phyloP scores from a whole-genome alignment of 2,888 invertebrate genomes.

The Eurytoma adleriae region DNA sequence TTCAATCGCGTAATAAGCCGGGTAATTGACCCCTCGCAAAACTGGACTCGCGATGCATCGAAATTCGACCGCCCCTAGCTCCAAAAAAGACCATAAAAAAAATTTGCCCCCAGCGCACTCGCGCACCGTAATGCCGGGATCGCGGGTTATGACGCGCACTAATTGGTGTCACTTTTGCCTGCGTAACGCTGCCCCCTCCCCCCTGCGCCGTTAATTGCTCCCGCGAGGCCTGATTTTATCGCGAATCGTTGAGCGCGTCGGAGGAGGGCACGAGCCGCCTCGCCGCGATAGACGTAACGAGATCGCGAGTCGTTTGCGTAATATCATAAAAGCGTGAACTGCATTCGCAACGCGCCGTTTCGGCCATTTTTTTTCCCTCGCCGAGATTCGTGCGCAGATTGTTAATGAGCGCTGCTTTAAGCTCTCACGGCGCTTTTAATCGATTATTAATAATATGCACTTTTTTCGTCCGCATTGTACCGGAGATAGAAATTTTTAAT shows the following conservation, averaged over 20 bases:
- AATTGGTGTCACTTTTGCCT: slow-evolving; percentile 4
- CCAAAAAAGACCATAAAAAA: background rate
- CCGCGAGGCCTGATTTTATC: slow-evolving; percentile 41
- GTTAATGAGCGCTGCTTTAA: too few relatives aligned
- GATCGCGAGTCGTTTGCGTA: slow-evolving; percentile 3
- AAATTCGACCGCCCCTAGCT: background rate
- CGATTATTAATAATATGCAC: too few relatives aligned
- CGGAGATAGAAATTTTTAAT: too few relatives aligned
- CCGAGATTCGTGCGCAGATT: too few relatives aligned
- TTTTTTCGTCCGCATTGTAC: too few relatives aligned
- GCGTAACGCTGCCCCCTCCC: background rate
- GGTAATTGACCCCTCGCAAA: too few relatives aligned
- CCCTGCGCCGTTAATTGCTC: slow-evolving; percentile 20
- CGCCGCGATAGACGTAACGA: background rate
- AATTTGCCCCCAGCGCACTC: background rate
- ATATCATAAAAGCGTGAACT: background rate
- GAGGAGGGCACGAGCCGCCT: background rate
- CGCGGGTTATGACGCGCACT: background rate
- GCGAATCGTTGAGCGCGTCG: slow-evolving; percentile 19
- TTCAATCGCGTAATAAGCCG: too few relatives aligned
- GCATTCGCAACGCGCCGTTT: background rate
- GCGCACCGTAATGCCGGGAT: background rate
- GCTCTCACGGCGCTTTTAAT: too few relatives aligned
- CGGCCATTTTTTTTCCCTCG: too few relatives aligned
- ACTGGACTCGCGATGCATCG: background rate